These are phyloP conservation scores for Heterocephalus glaber DNA, from an alignment of 2,113 vertebrate species.

Conservation along the genomic window DNA sequence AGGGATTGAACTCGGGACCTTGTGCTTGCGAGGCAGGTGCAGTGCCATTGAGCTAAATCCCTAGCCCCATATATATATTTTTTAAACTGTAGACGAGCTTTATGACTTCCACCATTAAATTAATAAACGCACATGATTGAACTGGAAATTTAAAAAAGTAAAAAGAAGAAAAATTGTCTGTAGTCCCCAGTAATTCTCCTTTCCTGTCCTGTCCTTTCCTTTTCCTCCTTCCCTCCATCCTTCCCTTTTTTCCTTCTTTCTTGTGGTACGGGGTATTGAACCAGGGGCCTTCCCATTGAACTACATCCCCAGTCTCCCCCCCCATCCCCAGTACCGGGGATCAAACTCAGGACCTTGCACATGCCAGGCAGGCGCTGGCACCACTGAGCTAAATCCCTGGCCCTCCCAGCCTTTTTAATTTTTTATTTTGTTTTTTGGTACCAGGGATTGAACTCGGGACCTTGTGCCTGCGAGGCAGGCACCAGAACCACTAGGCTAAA, in stretches of 20 bases:
- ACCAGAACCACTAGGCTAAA: too few relatives aligned
- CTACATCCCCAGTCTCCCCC: too few relatives aligned
- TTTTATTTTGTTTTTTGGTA: neutral
- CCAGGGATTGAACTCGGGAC: too few relatives aligned
- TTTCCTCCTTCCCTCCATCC: too few relatives aligned
- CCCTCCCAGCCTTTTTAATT: neutral
- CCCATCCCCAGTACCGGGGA: too few relatives aligned
- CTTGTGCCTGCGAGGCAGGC: too few relatives aligned
- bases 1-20: too few relatives aligned
- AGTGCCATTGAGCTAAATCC: too few relatives aligned
- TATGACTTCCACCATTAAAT: conserved; percentile 60
- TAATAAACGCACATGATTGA: neutral
- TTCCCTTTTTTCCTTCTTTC: neutral
- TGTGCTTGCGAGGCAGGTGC: too few relatives aligned
- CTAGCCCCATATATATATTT: neutral
- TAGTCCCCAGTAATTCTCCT: neutral
- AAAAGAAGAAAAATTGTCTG: conserved; percentile 45
- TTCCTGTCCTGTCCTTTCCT: neutral
- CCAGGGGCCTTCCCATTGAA: neutral
- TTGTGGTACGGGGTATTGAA: neutral
- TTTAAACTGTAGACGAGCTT: conserved; percentile 35
- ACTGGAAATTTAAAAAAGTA: conserved; percentile 41
- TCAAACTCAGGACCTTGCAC: too few relatives aligned
- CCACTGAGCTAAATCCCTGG: too few relatives aligned
- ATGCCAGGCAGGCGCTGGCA: too few relatives aligned